Conservation (phyloP, 2,113 vertebrate species). For the Eptatretus burgeri region DNA sequence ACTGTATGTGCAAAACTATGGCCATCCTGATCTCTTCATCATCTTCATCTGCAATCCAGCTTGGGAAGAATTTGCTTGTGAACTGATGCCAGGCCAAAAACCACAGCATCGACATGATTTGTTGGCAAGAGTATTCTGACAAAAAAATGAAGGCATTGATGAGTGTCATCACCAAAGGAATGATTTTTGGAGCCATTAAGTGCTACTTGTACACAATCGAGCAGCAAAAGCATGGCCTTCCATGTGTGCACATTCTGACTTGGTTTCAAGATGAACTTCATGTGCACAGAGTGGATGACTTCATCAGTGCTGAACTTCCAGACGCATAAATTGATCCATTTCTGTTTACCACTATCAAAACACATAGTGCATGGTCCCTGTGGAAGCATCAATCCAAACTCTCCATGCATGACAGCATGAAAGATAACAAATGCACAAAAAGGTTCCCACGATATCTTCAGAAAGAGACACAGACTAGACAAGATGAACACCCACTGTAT, state of each 20-base stretch:
- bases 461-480: no score
- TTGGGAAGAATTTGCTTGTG: not conserved
- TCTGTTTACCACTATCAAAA: not conserved
- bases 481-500: no score
- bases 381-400: conserved; percentile 1
- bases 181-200: not conserved
- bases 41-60: not conserved
- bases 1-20: not conserved
- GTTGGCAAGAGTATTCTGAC: not conserved
- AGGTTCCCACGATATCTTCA: no score
- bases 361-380: no score
- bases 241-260: not conserved
- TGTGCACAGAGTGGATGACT: conserved; percentile 1
- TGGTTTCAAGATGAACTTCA: not conserved
- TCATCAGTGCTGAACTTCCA: conserved; percentile 1
- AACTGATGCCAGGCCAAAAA: not conserved
- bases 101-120: not conserved
- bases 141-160: not conserved
- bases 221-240: not conserved
- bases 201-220: not conserved
- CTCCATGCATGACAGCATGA: not conserved
- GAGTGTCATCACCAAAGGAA: not conserved
- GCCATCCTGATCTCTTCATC: no score
- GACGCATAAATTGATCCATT: not conserved
- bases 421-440: conserved; percentile 2